phyloP scores from a whole-genome alignment of 2,888 invertebrate genomes.

The Laothoe populi region DNA sequence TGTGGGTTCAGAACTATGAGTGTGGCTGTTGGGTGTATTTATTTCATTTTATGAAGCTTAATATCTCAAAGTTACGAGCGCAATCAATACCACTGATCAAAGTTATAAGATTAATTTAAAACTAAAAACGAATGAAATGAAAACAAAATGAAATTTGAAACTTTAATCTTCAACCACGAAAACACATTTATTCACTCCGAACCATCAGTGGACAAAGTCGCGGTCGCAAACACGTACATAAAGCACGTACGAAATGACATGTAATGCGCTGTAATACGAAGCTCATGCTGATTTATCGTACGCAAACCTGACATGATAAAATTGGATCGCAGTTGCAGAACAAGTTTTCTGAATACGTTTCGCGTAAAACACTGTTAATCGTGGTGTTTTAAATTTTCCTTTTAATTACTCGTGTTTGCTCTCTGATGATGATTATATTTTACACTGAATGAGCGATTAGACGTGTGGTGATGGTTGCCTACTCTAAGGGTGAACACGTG shows the following conservation, averaged over 20 bases:
- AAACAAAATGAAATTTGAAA: neutral
- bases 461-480: too few relatives aligned
- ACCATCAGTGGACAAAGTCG: neutral
- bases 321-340: constrained; percentile 9
- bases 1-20: too few relatives aligned
- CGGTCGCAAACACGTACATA: constrained; percentile 7
- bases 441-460: too few relatives aligned
- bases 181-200: neutral
- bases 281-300: constrained; percentile 22
- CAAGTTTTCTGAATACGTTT: constrained; percentile 11
- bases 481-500: too few relatives aligned
- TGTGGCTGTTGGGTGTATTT: too few relatives aligned
- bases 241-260: constrained; percentile 21
- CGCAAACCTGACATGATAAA: constrained; percentile 14
- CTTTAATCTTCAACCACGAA: neutral
- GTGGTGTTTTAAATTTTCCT: too few relatives aligned
- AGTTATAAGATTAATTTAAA: too few relatives aligned
- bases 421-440: too few relatives aligned
- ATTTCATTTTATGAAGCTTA: too few relatives aligned
- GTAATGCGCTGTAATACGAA: constrained; percentile 22
- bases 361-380: constrained; percentile 14
- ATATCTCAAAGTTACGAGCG: too few relatives aligned
- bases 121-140: neutral
- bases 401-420: too few relatives aligned
- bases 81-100: too few relatives aligned